phyloP scores from a whole-genome alignment of 2,888 invertebrate genomes.

The Orchestes rusci region DNA sequence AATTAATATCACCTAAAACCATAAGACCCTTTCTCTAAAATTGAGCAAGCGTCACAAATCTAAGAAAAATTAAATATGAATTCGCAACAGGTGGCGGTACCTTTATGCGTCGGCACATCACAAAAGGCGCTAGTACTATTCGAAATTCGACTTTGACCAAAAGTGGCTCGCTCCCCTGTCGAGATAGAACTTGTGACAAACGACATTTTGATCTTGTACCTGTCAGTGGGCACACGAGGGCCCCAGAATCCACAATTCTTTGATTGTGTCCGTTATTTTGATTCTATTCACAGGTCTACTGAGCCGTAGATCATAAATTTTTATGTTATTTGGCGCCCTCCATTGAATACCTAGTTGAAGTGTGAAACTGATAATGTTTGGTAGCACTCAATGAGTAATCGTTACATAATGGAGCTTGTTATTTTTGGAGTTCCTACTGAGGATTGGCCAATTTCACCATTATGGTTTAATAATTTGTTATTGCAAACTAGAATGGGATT shows the following conservation, averaged over 20 bases:
- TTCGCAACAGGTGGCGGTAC: slow-evolving; percentile 25
- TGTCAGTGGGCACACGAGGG: slow-evolving; percentile 34
- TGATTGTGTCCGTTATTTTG: too few species aligned
- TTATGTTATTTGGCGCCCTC: too few species aligned
- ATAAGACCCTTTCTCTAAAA: slow-evolving; percentile 9
- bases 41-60: slow-evolving; percentile 26
- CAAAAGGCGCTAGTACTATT: slow-evolving; percentile 37
- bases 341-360: too few species aligned
- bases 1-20: slow-evolving; percentile 18
- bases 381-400: too few species aligned
- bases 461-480: too few species aligned
- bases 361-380: too few species aligned
- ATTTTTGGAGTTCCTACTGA: too few species aligned
- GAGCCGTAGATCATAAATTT: too few species aligned
- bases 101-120: slow-evolving; percentile 34
- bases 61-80: slow-evolving; percentile 28
- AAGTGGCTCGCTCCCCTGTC: slow-evolving; percentile 35
- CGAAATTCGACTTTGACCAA: slow-evolving; percentile 36
- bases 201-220: slow-evolving; percentile 39
- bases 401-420: too few species aligned
- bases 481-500: too few species aligned
- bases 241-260: slow-evolving; percentile 15
- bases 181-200: slow-evolving; percentile 38
- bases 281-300: too few species aligned
- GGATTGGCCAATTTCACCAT: too few species aligned